A percentile compares a stretch with the other conserved stretches of the same genome.
Conservation (phyloP, 2,797 vertebrate species). For the Amblyraja radiata region DNA sequence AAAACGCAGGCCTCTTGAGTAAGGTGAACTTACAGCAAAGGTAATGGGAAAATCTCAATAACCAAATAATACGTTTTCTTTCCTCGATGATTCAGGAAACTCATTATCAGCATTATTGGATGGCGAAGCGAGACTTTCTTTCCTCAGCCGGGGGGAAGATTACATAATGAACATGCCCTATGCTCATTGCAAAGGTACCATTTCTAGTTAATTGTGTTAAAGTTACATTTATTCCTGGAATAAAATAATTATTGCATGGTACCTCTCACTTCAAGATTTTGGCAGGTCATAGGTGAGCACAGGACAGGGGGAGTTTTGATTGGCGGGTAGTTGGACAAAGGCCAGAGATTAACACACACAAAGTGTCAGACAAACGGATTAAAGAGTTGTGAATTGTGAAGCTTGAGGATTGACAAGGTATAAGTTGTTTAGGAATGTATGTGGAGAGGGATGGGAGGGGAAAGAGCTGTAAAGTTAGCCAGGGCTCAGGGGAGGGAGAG, state of each 20-base stretch:
- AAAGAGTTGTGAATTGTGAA: too few species aligned
- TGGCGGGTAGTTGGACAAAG: too few species aligned
- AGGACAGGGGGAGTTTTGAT: too few species aligned
- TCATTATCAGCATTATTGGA: slow-evolving; percentile 92
- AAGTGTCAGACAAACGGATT: too few species aligned
- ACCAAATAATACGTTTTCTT: not conserved
- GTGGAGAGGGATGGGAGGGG: too few species aligned
- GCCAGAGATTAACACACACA: too few species aligned
- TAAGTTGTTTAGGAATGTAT: too few species aligned
- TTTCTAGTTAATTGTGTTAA: not conserved
- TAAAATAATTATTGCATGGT: not conserved
- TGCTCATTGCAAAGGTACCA: slow-evolving; percentile 93
- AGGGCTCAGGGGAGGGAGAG: too few species aligned
- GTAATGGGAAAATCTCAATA: not conserved
- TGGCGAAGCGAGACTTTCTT: slow-evolving; percentile 85
- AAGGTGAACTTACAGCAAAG: not conserved
- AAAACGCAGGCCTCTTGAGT: not conserved
- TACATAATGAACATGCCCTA: slow-evolving; percentile 98
- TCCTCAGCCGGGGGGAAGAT: slow-evolving; percentile 91
- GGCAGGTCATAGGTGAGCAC: too few species aligned
- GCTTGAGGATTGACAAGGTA: too few species aligned
- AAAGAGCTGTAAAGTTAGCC: too few species aligned
- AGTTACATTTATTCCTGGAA: not conserved
- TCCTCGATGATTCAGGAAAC: slow-evolving; percentile 69
- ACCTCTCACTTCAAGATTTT: too few species aligned